These are phyloP conservation scores for Meiosimyza platycephala DNA, from an alignment of 2,888 invertebrate genomes.

Conservation along the genomic window DNA sequence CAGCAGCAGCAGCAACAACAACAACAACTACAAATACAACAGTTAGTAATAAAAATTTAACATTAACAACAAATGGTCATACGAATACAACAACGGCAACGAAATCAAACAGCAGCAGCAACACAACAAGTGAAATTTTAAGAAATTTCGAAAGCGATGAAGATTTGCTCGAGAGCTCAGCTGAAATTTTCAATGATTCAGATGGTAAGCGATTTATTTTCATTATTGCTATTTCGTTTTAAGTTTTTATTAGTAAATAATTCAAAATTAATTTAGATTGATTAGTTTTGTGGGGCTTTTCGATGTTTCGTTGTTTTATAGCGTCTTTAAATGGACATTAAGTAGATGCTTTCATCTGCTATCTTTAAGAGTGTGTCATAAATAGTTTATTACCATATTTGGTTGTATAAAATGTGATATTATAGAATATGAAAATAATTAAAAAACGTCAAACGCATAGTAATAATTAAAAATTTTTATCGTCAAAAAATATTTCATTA, in stretches of 20 bases:
- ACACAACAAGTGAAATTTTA: slow-evolving; percentile 28
- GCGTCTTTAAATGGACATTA: no score
- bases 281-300: neutral
- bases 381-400: no score
- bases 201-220: slow-evolving; percentile 41
- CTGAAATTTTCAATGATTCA: slow-evolving; percentile 46
- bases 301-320: no score
- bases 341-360: no score
- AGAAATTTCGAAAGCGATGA: slow-evolving; percentile 37
- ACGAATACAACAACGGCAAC: slow-evolving; percentile 29
- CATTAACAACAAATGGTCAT: slow-evolving; percentile 33
- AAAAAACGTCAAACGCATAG: no score
- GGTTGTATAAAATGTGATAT: no score
- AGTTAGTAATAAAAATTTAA: slow-evolving; percentile 12
- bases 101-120: neutral
- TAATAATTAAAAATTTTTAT: no score
- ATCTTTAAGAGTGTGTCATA: no score
- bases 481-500: no score
- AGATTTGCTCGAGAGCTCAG: slow-evolving; percentile 38
- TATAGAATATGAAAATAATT: no score
- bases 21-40: slow-evolving; percentile 39
- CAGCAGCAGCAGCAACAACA: slow-evolving; percentile 39
- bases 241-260: neutral
- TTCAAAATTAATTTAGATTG: slow-evolving; percentile 20
- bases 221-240: slow-evolving; percentile 1